Conservation (phyloP, 2,888 invertebrate species). For the Stenolophus ochropezus region DNA sequence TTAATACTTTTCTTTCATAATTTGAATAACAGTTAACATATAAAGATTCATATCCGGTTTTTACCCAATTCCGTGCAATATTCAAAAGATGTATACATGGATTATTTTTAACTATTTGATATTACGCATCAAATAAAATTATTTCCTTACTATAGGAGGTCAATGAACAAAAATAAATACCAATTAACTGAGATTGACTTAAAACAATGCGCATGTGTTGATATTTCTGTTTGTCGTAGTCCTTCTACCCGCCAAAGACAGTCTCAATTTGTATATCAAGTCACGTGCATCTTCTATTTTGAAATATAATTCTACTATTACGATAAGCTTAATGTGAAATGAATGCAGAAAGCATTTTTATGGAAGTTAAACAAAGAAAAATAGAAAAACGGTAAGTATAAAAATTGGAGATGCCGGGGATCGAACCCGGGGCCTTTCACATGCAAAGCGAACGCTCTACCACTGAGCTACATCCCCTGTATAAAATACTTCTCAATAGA, state of each 20-base stretch:
- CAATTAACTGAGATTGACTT: neutral
- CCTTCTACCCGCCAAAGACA: slow-evolving; percentile 46
- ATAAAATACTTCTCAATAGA: neutral
- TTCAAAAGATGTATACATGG: too few species aligned
- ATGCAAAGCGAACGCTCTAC: slow-evolving; percentile 99
- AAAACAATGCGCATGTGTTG: slow-evolving; percentile 41
- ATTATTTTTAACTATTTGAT: too few species aligned
- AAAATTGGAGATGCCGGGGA: slow-evolving; percentile 92
- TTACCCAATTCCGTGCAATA: too few species aligned
- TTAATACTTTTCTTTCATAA: too few species aligned
- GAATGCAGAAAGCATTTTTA: neutral
- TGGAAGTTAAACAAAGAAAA: slow-evolving; percentile 35
- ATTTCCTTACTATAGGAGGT: too few species aligned
- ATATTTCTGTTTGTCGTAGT: slow-evolving; percentile 12
- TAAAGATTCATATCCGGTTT: too few species aligned
- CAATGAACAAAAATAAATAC: neutral
- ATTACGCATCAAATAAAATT: too few species aligned
- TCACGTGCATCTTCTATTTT: slow-evolving; percentile 1
- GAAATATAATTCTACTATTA: neutral
- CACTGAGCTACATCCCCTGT: slow-evolving; percentile 95
- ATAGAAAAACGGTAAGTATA: slow-evolving; percentile 60
- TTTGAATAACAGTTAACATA: too few species aligned
- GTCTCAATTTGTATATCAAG: slow-evolving; percentile 24
- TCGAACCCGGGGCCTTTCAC: slow-evolving; percentile 99
- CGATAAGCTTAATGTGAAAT: neutral